Base-by-base conservation (phyloP, 2,797 vertebrate genomes). In the Thunnus albacares region DNA sequence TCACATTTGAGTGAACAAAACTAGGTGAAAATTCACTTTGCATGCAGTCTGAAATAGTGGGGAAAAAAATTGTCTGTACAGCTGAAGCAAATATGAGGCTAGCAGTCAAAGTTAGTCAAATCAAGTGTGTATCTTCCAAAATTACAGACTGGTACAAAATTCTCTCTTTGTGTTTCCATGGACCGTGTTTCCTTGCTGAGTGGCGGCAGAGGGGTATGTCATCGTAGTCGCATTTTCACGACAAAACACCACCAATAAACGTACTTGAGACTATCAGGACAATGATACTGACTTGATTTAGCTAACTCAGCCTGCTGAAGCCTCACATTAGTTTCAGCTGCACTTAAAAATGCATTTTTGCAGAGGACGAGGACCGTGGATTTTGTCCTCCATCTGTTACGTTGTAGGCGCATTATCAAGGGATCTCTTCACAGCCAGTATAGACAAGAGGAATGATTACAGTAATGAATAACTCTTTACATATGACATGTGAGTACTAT, bases 251-350 rank as follows among this genome's bases (percentile, higher is more conserved):
- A 18, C 20, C 43, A 58, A 63, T 24, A 68, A 45, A 28, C 38
- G n/a, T 28, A 26, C 5, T 52, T 22, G 52, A 2, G 65, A 57
- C 28, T 55, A 55, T 33, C 17, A 22, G 24, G 33, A n/a, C 11
- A 53, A 5, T 53, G 5, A n/a, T 52, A 51, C 18, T 51, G 24
- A 49, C 12, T 8, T 47, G 47, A 33, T 49, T 51, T 30, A 33
- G 8, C 30, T 38, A 53, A 30, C 8, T 67, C 51, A 35, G 33
- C 24, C 30, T n/a, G 5, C n/a, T n/a, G 26, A 64, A 51, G 17
- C 13, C 10, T 59, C 4, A 30, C 9, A 33, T 55, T 79, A 71
- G 38, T 65, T 56, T 68, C 13, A 53, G n/a, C 52, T 22, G 22
- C 24, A 24, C 52, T 53, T 53, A 53, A 53, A 13, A 13, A 53